Percentiles rank a stretch among this genome's conserved stretches.
These are phyloP conservation scores for Poecilia velifera DNA, from an alignment of 2,797 vertebrate species.

Conservation along the genomic window DNA sequence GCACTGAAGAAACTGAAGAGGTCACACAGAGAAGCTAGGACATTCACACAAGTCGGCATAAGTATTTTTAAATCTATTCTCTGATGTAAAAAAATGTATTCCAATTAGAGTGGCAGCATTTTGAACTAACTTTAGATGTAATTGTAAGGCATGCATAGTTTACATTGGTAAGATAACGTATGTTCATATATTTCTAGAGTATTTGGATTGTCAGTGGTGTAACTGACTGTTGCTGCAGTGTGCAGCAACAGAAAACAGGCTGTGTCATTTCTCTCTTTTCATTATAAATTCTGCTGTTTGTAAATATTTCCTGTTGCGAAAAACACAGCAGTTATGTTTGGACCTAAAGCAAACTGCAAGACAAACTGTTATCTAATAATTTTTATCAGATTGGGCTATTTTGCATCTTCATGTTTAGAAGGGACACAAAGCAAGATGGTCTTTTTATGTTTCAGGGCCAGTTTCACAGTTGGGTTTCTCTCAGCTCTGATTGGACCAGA, in stretches of 20 bases:
- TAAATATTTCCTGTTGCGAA: too few relatives aligned
- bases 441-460: conserved; percentile 63
- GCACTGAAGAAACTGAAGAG: not conserved
- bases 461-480: conserved; percentile 64
- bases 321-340: too few relatives aligned
- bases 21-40: not conserved
- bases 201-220: too few relatives aligned
- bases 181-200: too few relatives aligned
- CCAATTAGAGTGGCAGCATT: not conserved
- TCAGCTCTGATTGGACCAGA: conserved; percentile 72
- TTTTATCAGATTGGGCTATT: not conserved
- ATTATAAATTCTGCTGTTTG: too few relatives aligned
- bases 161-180: too few relatives aligned
- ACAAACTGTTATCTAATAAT: not conserved
- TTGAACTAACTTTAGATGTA: not conserved
- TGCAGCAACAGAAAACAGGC: too few relatives aligned
- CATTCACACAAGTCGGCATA: not conserved
- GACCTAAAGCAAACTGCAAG: too few relatives aligned
- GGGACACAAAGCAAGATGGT: conserved; percentile 54
- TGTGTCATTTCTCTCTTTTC: too few relatives aligned
- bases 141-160: not conserved
- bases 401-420: conserved; percentile 33
- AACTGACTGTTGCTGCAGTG: too few relatives aligned
- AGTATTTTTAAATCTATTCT: not conserved
- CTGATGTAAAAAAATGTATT: not conserved